A percentile compares a stretch with the other conserved stretches of the same genome.
Evolutionary conservation across 37 sponge, comb jelly and placozoan species (phyloP).

Genomic region (Diacarnus erythraeanus): DNA sequence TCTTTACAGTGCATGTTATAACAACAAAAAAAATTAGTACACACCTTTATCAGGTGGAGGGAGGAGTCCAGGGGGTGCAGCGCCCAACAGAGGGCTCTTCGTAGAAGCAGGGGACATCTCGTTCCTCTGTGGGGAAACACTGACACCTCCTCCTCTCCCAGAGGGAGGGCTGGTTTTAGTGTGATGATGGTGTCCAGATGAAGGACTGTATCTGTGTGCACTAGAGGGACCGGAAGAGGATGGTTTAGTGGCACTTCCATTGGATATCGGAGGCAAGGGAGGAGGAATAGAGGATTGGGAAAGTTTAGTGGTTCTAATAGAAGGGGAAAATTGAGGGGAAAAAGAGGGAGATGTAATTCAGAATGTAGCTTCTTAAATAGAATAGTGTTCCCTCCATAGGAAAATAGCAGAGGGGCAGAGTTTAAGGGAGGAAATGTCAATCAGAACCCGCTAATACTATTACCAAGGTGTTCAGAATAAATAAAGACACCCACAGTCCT

Average conservation of each 20-base stretch:
- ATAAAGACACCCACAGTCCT: too few species aligned
- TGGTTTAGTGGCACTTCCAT: background rate
- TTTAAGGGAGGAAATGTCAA: too few species aligned
- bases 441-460: too few species aligned
- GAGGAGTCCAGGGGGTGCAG: constrained; percentile 58
- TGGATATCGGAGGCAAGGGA: background rate
- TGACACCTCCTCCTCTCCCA: background rate
- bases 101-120: constrained; percentile 43
- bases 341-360: background rate
- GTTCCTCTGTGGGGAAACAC: constrained; percentile 16
- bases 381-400: too few species aligned
- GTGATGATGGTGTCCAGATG: constrained; percentile 13
- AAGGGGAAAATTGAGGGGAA: background rate
- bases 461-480: too few species aligned
- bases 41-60: constrained; percentile 60
- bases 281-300: background rate
- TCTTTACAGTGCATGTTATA: background rate
- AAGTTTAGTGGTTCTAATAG: background rate
- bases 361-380: too few species aligned
- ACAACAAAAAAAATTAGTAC: background rate
- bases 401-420: too few species aligned
- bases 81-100: constrained; percentile 63
- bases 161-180: constrained; percentile 37
- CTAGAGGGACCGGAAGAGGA: background rate
- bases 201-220: constrained; percentile 36